A percentile compares a stretch with the other conserved stretches of the same genome.
phyloP scores from a whole-genome alignment of 2,797 vertebrate species.

The Lerista edwardsae region DNA sequence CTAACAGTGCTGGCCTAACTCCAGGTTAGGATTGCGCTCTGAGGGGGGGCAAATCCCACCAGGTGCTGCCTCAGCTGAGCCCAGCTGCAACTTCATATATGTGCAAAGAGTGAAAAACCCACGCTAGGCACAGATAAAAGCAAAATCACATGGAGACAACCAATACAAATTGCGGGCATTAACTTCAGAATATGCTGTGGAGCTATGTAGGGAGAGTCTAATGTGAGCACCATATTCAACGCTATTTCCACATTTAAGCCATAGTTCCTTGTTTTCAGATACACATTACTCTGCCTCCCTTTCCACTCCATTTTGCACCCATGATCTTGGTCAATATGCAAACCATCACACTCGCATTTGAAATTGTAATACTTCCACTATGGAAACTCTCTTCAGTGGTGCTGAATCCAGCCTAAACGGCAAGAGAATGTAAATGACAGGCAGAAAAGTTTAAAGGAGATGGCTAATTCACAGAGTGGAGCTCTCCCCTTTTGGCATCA shows the following conservation, averaged over 20 bases:
- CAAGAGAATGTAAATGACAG: slow-evolving; percentile 1
- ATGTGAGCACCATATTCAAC: neutral
- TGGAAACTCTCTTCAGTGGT: neutral
- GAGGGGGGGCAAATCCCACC: no score
- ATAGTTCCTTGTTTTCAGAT: neutral
- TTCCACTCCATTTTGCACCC: neutral
- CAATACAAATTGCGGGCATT: neutral
- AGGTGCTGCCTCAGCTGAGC: no score
- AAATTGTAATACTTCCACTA: neutral
- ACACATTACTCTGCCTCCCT: neutral
- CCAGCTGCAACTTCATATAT: neutral
- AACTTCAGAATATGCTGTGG: neutral
- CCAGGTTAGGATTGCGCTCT: no score
- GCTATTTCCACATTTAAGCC: no score
- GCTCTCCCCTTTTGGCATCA: slow-evolving; percentile 42
- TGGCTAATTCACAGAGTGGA: slow-evolving; percentile 28
- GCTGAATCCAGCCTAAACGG: neutral
- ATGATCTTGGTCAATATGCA: neutral
- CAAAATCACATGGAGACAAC: neutral
- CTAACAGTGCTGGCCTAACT: no score
- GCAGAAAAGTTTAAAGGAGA: slow-evolving; percentile 36
- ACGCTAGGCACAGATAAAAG: neutral
- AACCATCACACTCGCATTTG: neutral
- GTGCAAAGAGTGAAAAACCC: neutral
- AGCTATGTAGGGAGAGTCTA: no score